Percentiles rank a stretch among this genome's conserved stretches.
These are phyloP conservation scores for Ictalurus furcatus DNA, from an alignment of 2,113 vertebrate species.

Conservation along the genomic window DNA sequence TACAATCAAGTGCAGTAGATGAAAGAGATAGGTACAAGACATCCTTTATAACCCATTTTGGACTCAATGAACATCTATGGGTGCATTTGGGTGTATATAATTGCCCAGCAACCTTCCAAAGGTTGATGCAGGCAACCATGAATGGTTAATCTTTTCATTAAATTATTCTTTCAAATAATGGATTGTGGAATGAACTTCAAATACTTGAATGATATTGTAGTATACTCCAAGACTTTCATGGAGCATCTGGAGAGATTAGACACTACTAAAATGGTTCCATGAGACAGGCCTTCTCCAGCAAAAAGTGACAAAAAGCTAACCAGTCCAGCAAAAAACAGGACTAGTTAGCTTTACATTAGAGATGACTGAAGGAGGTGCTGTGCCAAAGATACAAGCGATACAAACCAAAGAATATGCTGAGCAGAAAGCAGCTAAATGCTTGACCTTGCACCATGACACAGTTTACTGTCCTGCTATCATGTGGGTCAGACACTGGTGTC, in stretches of 20 bases:
- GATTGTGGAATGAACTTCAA: background rate
- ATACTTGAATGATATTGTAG: no score
- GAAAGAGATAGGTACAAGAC: no score
- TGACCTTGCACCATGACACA: background rate
- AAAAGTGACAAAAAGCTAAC: no score
- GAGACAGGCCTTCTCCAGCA: no score
- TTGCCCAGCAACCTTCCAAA: background rate
- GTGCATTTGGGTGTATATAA: background rate
- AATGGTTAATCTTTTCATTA: background rate
- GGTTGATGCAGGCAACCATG: background rate
- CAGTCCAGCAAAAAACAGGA: background rate
- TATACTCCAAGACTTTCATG: no score
- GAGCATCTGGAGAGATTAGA: no score
- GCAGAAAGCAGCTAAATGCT: background rate
- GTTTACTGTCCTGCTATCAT: background rate
- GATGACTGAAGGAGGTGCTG: background rate
- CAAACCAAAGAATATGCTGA: slow-evolving; percentile 11
- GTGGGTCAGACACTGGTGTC: background rate
- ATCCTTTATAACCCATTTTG: no score
- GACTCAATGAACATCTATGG: background rate
- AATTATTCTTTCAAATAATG: background rate
- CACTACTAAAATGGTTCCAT: no score
- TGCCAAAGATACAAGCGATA: background rate
- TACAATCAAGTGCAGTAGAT: no score
- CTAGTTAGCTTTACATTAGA: slow-evolving; percentile 8